phyloP scores from a whole-genome alignment of 30 jellyfish, hydroid and myxozoan species.

The Pelagia noctiluca region DNA sequence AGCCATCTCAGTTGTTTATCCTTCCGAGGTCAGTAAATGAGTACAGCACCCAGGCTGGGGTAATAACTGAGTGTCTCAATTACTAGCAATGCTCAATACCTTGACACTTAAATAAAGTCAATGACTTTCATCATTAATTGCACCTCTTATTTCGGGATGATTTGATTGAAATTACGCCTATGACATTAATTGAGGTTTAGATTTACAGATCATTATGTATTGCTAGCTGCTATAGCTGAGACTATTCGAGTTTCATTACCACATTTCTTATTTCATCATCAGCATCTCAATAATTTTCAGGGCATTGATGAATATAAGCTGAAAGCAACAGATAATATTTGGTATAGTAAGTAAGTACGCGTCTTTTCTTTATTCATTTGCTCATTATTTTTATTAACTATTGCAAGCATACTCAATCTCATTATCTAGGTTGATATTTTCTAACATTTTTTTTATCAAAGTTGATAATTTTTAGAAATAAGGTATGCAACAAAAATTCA shows the following conservation, averaged over 20 bases:
- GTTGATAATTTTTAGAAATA: too few relatives aligned
- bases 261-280: background rate
- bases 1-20: too few relatives aligned
- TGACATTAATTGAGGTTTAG: background rate
- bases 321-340: background rate
- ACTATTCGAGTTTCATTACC: background rate
- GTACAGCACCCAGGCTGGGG: too few relatives aligned
- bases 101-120: too few relatives aligned
- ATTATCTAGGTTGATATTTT: background rate
- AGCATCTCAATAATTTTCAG: background rate
- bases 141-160: background rate
- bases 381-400: too few relatives aligned
- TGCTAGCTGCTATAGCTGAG: background rate
- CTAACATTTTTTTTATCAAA: too few relatives aligned
- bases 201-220: background rate
- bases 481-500: too few relatives aligned
- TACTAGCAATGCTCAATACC: too few relatives aligned
- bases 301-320: background rate
- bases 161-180: background rate
- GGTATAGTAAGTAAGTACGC: slow-evolving; percentile 38
- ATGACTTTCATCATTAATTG: background rate
- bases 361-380: background rate
- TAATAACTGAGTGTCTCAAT: too few relatives aligned
- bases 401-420: background rate
- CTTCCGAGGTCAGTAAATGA: too few relatives aligned